phyloP scores from a whole-genome alignment of 2,888 invertebrate genomes.

The Rosalia funebris region DNA sequence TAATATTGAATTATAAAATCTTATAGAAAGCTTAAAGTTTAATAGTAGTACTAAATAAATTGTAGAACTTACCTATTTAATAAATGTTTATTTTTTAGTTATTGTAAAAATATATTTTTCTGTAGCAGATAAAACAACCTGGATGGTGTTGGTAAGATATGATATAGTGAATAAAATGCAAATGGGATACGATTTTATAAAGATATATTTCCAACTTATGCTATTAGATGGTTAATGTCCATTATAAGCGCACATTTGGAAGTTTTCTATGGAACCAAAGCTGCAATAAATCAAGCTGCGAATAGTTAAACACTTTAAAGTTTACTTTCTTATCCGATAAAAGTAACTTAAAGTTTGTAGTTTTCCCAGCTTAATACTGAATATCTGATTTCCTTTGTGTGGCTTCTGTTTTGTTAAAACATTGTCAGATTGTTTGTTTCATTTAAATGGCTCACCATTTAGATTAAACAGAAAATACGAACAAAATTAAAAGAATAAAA shows the following conservation, averaged over 20 bases:
- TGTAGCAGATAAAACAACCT: too few species aligned
- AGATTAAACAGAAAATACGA: too few species aligned
- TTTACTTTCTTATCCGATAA: slow-evolving; percentile 37
- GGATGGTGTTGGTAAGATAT: too few species aligned
- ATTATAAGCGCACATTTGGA: slow-evolving; percentile 9
- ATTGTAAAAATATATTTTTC: too few species aligned
- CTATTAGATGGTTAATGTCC: background rate
- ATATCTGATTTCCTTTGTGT: slow-evolving; percentile 31
- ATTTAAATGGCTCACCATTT: too few species aligned
- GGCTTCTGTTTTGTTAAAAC: slow-evolving; percentile 1
- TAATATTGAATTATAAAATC: too few species aligned
- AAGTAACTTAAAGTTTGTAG: slow-evolving; percentile 41
- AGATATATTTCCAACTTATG: background rate
- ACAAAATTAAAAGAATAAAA: too few species aligned
- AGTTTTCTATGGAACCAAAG: slow-evolving; percentile 11
- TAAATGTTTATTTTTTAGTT: too few species aligned
- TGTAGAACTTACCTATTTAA: too few species aligned
- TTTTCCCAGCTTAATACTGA: slow-evolving; percentile 33
- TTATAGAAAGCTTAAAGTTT: too few species aligned
- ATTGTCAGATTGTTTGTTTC: background rate
- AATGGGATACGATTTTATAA: slow-evolving; percentile 1
- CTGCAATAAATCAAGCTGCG: slow-evolving; percentile 39
- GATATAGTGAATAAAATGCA: slow-evolving; percentile 7
- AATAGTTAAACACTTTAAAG: slow-evolving; percentile 38
- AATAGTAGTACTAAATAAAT: too few species aligned